Evolutionary conservation across 2,888 invertebrate species (phyloP).

Genomic region (Brenthis daphne): DNA sequence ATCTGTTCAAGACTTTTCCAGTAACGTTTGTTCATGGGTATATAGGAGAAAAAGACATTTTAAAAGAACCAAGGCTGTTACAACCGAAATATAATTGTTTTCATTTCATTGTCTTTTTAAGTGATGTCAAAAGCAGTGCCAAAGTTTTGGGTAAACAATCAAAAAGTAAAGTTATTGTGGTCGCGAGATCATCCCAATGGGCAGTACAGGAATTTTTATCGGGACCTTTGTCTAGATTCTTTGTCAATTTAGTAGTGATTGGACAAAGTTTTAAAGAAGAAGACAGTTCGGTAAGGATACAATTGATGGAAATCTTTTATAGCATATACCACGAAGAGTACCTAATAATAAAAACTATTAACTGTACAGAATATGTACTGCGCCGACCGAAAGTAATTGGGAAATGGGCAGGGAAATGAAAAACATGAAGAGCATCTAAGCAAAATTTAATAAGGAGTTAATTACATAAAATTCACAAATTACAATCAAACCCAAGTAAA

Average conservation of each 20-base stretch:
- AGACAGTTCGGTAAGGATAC: constrained; percentile 65
- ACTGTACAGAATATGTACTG: too few species aligned
- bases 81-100: constrained; percentile 77
- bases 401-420: too few species aligned
- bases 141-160: constrained; percentile 84
- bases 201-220: constrained; percentile 87
- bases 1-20: constrained; percentile 81
- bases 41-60: constrained; percentile 74
- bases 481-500: too few species aligned
- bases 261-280: constrained; percentile 84
- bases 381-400: too few species aligned
- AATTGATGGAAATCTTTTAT: background rate
- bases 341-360: too few species aligned
- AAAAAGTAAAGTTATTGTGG: constrained; percentile 84
- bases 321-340: too few species aligned
- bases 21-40: constrained; percentile 84
- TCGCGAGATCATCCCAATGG: constrained; percentile 89
- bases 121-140: constrained; percentile 82
- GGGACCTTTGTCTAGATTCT: constrained; percentile 83
- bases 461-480: too few species aligned
- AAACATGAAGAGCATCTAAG: background rate
- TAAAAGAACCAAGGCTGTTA: constrained; percentile 71
- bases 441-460: background rate
- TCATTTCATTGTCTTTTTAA: constrained; percentile 86
- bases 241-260: constrained; percentile 87